These are phyloP conservation scores for Arctopsyche grandis DNA, from an alignment of 1,140 invertebrate genomes.

Conservation along the genomic window DNA sequence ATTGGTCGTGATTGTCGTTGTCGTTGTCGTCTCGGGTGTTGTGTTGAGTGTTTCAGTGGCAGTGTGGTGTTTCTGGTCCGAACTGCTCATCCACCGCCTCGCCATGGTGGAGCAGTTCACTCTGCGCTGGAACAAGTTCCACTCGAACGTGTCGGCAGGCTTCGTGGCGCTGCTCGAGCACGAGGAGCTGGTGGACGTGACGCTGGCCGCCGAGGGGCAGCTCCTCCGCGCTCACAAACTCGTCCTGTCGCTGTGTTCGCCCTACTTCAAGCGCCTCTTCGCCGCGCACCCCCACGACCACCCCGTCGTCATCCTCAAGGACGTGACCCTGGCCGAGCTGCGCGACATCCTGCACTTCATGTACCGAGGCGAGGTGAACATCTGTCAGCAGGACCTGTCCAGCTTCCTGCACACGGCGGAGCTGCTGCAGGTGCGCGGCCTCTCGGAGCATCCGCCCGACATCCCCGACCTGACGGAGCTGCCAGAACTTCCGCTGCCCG, in stretches of 20 bases:
- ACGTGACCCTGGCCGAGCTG: constrained; percentile 80
- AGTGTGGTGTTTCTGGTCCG: too few relatives aligned
- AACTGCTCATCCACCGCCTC: too few relatives aligned
- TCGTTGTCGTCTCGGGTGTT: neutral
- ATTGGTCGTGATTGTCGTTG: neutral
- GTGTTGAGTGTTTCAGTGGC: neutral
- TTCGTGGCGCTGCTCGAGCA: constrained; percentile 73
- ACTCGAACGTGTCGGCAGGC: constrained; percentile 77
- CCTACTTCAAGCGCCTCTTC: constrained; percentile 78
- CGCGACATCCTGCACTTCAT: constrained; percentile 84
- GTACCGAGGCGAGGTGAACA: constrained; percentile 87
- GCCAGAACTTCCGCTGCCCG: neutral
- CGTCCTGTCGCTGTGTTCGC: constrained; percentile 76
- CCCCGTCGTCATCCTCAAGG: constrained; percentile 84
- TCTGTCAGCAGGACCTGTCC: constrained; percentile 81
- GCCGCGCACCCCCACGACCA: constrained; percentile 84
- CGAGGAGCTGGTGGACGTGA: constrained; percentile 79
- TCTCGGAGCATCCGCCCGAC: constrained; percentile 65
- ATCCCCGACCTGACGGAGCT: constrained; percentile 37
- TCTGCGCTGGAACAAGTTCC: constrained; percentile 87
- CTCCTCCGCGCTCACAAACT: constrained; percentile 77
- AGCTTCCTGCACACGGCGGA: constrained; percentile 84
- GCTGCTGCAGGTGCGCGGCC: constrained; percentile 81
- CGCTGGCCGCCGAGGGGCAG: constrained; percentile 76
- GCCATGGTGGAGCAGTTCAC: constrained; percentile 75